Evolutionary conservation across 2,888 invertebrate species (phyloP), one percentile per base, ranked within the genome.

Genomic region (Hydraecia micacea): DNA sequence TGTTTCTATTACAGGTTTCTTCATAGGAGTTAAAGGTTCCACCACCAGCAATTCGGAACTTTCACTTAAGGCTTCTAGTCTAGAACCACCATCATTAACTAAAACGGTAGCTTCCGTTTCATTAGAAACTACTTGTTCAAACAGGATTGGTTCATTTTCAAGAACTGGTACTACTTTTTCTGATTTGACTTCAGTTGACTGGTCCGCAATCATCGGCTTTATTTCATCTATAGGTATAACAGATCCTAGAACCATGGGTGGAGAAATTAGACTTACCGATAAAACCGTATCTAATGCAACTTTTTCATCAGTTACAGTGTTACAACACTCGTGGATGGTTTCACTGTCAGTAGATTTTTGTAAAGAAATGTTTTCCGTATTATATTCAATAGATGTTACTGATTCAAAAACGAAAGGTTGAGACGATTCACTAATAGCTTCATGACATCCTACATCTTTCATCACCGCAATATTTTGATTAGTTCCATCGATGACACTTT

Each of bases 211-310:
- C 15, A 75, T n/a, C 52, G 28, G 11, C 6, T 75, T 75, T 15
- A 52, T 28, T 67, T 49, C n/a, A 42, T 62, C 55, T 28, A 78
- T 49, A 63, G 32, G 39, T 58, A 13, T 25, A 21, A 55, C 25
- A 25, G 62, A 63, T 49, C n/a, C 76, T 28, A 69, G 8, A 76
- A 75, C 21, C 25, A 78, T 58, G 8, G 65, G 69, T 28, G 52
- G 46, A 42, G 11, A 36, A 18, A 0, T 39, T 74, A 49, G 28
- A 49, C 15, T 46, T 66, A 73, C 11, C 9, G 11, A 28, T 58
- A 18, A 25, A 15, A 42, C 18, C n/a, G 46, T 46, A 58, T 70
- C n/a, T 63, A 68, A 15, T 52, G 7, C 32, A 21, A 7, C 7
- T 7, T 18, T 74, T n/a, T 65, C 32, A 11, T 55, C n/a, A 46